These are phyloP conservation scores for Mnemiopsis leidyi DNA, from an alignment of 37 sponge, comb jelly and placozoan species.

Conservation along the genomic window DNA sequence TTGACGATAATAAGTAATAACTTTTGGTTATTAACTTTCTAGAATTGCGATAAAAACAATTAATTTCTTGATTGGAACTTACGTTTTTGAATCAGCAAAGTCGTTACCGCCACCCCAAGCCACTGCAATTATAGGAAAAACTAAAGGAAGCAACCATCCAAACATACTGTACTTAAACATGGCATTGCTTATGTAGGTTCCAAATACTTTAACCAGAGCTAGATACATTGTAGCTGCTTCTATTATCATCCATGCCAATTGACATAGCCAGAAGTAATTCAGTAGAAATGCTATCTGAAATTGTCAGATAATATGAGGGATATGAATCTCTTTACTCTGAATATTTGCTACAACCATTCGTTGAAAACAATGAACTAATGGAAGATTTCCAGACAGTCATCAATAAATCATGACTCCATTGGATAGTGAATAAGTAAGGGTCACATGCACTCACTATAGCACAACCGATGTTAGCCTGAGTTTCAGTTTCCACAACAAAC, in stretches of 20 bases:
- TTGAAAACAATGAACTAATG: too few species aligned
- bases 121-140: not conserved
- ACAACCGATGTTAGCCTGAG: not conserved
- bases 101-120: not conserved
- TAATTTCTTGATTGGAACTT: not conserved
- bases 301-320: too few species aligned
- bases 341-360: too few species aligned
- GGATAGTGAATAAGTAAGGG: too few species aligned
- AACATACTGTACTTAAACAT: not conserved
- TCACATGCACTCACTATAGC: not conserved
- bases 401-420: too few species aligned
- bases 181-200: not conserved
- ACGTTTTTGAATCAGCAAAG: conserved; percentile 17
- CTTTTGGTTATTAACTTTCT: too few species aligned
- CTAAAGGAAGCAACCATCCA: not conserved
- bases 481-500: not conserved
- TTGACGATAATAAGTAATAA: too few species aligned
- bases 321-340: too few species aligned
- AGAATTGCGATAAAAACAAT: too few species aligned
- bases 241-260: not conserved
- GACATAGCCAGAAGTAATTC: conserved; percentile 40
- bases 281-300: conserved; percentile 5
- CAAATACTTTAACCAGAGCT: conserved; percentile 20
- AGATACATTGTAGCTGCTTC: conserved; percentile 30
- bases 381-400: too few species aligned